These are phyloP conservation scores for Erynnis tages DNA, from an alignment of 2,888 invertebrate genomes.

Conservation along the genomic window DNA sequence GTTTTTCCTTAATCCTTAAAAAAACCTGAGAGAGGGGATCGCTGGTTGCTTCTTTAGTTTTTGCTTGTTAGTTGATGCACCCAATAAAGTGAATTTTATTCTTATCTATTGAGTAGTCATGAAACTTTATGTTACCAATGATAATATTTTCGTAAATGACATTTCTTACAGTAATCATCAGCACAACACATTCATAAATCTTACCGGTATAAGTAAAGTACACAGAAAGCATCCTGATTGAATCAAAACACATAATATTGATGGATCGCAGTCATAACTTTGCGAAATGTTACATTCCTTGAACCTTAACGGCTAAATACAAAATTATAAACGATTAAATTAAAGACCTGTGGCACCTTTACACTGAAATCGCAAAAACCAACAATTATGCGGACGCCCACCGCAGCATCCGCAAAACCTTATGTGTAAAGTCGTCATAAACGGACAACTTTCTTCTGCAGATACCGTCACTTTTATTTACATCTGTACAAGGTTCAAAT, in stretches of 20 bases:
- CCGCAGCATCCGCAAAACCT: slow-evolving; percentile 31
- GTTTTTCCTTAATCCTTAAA: no score
- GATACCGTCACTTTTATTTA: not conserved
- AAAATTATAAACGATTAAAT: slow-evolving; percentile 27
- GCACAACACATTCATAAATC: no score
- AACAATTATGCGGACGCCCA: slow-evolving; percentile 20
- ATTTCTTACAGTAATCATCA: no score
- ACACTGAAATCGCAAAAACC: slow-evolving; percentile 25
- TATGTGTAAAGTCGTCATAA: slow-evolving; percentile 44
- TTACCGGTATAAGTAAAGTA: not conserved
- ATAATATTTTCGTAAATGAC: no score
- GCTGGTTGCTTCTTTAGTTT: no score
- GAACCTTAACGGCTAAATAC: slow-evolving; percentile 8
- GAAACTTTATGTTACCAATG: no score
- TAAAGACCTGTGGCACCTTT: slow-evolving; percentile 21
- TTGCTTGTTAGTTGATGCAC: no score
- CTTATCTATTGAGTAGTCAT: no score
- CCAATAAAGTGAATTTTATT: no score
- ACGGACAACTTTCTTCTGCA: slow-evolving; percentile 25
- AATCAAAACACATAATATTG: slow-evolving; percentile 7
- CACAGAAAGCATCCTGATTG: not conserved
- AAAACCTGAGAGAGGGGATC: no score
- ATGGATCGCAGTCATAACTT: slow-evolving; percentile 7
- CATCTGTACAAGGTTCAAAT: not conserved
- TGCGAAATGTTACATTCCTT: slow-evolving; percentile 15